These are phyloP conservation scores for Anthopleura sola DNA, from an alignment of 64 coral and sea anemone genomes.

Conservation along the genomic window DNA sequence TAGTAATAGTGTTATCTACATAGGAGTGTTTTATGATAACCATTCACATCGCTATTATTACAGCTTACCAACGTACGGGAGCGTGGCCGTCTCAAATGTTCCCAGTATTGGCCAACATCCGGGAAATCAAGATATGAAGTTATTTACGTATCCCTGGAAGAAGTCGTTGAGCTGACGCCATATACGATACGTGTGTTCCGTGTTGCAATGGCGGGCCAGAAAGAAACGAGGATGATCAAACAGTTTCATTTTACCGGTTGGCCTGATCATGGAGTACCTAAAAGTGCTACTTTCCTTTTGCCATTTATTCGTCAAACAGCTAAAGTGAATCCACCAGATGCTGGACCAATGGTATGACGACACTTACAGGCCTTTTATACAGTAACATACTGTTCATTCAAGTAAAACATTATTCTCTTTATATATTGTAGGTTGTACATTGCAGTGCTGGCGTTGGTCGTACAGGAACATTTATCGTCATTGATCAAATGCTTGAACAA, in stretches of 20 bases:
- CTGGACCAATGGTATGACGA: constrained; percentile 64
- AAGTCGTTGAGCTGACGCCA: constrained; percentile 42
- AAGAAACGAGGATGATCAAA: constrained; percentile 51
- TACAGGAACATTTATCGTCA: constrained; percentile 63
- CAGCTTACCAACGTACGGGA: constrained; percentile 67
- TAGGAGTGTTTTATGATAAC: background rate
- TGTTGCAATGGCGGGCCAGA: constrained; percentile 6
- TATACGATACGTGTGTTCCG: constrained; percentile 57
- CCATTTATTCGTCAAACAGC: constrained; percentile 68
- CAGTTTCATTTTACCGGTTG: constrained; percentile 79
- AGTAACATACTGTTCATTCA: too few species aligned
- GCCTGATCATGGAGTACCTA: constrained; percentile 74
- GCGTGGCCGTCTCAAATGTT: constrained; percentile 58
- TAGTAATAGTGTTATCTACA: too few species aligned
- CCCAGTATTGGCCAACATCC: constrained; percentile 65
- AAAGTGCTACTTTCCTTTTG: constrained; percentile 42
- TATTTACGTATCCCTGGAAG: constrained; percentile 33
- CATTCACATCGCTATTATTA: background rate
- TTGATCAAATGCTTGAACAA: constrained; percentile 56
- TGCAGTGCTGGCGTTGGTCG: constrained; percentile 58
- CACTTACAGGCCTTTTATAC: background rate
- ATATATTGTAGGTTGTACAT: constrained; percentile 35
- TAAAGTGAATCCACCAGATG: constrained; percentile 42
- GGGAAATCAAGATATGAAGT: constrained; percentile 17
- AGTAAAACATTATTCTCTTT: too few species aligned